A percentile compares a stretch with the other conserved stretches of the same genome.
These are phyloP conservation scores for Paralvinella palmiformis DNA, from an alignment of 1,140 invertebrate species.

Conservation along the genomic window DNA sequence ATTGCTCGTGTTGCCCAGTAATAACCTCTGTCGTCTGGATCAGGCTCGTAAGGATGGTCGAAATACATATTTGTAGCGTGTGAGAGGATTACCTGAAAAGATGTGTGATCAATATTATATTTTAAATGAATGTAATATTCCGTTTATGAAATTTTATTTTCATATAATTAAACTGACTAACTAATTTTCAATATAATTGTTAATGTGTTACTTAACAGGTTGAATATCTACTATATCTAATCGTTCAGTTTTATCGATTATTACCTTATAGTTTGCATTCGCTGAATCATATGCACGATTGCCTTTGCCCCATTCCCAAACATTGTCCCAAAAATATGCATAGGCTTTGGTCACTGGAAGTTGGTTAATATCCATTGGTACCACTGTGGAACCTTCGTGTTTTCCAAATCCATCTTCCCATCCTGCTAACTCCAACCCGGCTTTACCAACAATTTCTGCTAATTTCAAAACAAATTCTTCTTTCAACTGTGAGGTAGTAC, in stretches of 20 bases:
- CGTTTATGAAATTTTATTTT: background rate
- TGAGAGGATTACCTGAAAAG: slow-evolving; percentile 32
- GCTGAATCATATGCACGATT: slow-evolving; percentile 34
- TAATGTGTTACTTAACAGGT: background rate
- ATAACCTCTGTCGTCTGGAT: slow-evolving; percentile 37
- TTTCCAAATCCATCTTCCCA: slow-evolving; percentile 43
- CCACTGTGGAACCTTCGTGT: too few species aligned
- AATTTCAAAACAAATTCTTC: slow-evolving; percentile 25
- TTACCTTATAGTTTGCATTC: slow-evolving; percentile 41
- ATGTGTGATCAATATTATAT: background rate
- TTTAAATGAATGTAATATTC: background rate
- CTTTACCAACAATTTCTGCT: slow-evolving; percentile 17
- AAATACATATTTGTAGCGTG: slow-evolving; percentile 42
- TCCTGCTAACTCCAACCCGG: slow-evolving; percentile 27
- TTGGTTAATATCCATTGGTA: too few species aligned
- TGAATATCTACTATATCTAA: background rate
- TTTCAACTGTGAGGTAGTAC: slow-evolving; percentile 13
- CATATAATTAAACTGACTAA: background rate
- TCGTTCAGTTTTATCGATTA: background rate
- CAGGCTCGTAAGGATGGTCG: slow-evolving; percentile 43
- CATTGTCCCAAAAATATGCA: slow-evolving; percentile 39
- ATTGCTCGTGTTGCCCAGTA: slow-evolving; percentile 41
- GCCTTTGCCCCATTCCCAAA: slow-evolving; percentile 35
- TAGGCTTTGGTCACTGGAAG: slow-evolving; percentile 19
- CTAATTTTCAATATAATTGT: background rate